These are phyloP conservation scores for Psittacula cyanocephala DNA, from an alignment of 2,113 vertebrate species.

Conservation along the genomic window DNA sequence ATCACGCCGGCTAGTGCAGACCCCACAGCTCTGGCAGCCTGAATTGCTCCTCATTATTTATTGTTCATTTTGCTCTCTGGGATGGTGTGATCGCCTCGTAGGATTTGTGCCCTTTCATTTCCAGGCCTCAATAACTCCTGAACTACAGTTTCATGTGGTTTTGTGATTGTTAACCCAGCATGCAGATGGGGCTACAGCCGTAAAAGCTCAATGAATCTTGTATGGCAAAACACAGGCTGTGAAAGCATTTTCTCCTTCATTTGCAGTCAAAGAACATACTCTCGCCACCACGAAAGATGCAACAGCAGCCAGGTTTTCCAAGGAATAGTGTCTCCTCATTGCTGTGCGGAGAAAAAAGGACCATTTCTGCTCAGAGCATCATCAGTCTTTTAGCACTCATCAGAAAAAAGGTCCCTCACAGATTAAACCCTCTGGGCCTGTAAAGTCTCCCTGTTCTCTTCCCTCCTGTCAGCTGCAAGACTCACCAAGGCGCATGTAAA, in stretches of 20 bases:
- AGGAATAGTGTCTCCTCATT: constrained; percentile 47
- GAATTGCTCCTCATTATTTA: constrained; percentile 68
- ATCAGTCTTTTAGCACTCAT: not conserved
- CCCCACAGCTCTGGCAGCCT: constrained; percentile 36
- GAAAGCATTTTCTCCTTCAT: constrained; percentile 76
- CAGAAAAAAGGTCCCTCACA: not conserved
- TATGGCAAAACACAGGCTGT: constrained; percentile 34
- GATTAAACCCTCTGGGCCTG: not conserved
- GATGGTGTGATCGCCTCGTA: constrained; percentile 51
- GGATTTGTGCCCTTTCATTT: constrained; percentile 76
- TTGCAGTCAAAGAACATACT: constrained; percentile 70
- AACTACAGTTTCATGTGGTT: constrained; percentile 73
- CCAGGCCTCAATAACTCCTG: constrained; percentile 73
- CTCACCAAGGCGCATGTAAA: not conserved
- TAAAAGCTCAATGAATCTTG: constrained; percentile 77
- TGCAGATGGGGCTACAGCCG: constrained; percentile 53
- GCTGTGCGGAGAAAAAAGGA: constrained; percentile 40
- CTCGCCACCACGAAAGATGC: constrained; percentile 6
- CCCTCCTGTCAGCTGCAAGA: not conserved
- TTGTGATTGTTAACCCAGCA: constrained; percentile 80
- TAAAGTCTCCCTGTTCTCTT: not conserved
- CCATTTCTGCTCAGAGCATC: constrained; percentile 7
- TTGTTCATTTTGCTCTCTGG: constrained; percentile 59
- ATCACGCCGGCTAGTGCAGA: not conserved
- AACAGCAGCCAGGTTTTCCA: constrained; percentile 60